Evolutionary conservation across 2,797 vertebrate genomes (phyloP).

Genomic region (Cirrhinus molitorella): DNA sequence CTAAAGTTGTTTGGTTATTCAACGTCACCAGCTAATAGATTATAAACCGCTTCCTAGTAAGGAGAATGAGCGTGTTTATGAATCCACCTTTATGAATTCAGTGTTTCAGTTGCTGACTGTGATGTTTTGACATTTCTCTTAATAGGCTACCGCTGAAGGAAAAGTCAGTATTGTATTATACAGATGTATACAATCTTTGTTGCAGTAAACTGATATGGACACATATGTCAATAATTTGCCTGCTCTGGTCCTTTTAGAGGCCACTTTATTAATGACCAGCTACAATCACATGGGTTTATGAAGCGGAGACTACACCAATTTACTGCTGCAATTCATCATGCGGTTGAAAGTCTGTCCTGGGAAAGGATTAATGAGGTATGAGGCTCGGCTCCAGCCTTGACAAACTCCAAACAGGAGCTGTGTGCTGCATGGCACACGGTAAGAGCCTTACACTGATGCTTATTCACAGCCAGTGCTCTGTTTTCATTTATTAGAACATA

Average conservation of each 20-base stretch:
- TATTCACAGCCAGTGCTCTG: neutral
- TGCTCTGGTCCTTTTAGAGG: constrained; percentile 62
- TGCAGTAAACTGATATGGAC: constrained; percentile 15
- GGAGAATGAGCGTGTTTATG: neutral
- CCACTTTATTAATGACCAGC: constrained; percentile 71
- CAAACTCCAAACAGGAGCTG: constrained; percentile 41
- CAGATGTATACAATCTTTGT: neutral
- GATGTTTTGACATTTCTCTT: neutral
- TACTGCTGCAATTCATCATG: constrained; percentile 68
- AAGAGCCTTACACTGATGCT: constrained; percentile 2
- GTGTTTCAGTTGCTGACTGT: neutral
- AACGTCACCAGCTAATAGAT: neutral
- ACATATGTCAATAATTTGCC: constrained; percentile 37
- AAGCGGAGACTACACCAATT: constrained; percentile 69
- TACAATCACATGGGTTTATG: constrained; percentile 64
- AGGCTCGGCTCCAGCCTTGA: constrained; percentile 64
- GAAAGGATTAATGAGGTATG: constrained; percentile 75
- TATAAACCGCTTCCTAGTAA: neutral
- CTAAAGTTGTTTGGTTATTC: neutral
- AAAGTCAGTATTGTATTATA: neutral
- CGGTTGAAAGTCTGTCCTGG: constrained; percentile 60
- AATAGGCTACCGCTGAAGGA: neutral
- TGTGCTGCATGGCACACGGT: constrained; percentile 19
- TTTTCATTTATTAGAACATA: constrained; percentile 17
- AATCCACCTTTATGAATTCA: neutral